Evolutionary conservation across 2,797 vertebrate species (phyloP), one percentile per base, ranked within the genome.

Genomic region (Tokudaia muenninki): DNA sequence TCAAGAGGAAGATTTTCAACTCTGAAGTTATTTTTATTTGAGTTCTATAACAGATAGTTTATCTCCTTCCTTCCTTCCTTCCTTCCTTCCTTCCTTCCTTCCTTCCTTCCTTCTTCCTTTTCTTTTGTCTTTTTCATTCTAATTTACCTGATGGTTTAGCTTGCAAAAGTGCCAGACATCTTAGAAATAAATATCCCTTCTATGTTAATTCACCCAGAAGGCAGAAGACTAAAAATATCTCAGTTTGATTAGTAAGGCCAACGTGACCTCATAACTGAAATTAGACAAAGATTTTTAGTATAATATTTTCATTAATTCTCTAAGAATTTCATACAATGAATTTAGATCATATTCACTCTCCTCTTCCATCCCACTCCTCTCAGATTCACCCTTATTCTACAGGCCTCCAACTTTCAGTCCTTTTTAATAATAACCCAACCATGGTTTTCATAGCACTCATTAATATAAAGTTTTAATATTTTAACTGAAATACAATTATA

Each of bases 51-150:
- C 7, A 90, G 65, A 16, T 29, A 2, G 26, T 3, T 16, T 41
- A 29, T n/a, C 14, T 34, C 22, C 14, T 31, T 41, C 17, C 37
- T 75, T 26, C 29, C 19, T 24, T 34, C 47, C 14, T 14, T 44
- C 8, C 0, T 6, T 55, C 3, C 3, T n/a, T 57, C 3, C 0
- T 47, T 37, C 67, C 0, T 34, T 65, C 16, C 2, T 7, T 52
- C 11, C 52, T 13, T 52, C 52, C 52, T 2, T 52, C 17, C 24
- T 0, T 22, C 34, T 19, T 61, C 59, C 21, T 65, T 52, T 13
- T 44, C 31, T n/a, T 67, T 78, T n/a, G 19, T 1, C 4, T 61
- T 75, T 57, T 22, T 21, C 4, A 44, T 59, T 93, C 22, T 17
- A 50, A 75, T 55, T 75, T 87, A 2, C 50, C n/a, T 61, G 21